Evolutionary conservation across 2,888 invertebrate species (phyloP).

Genomic region (Abrostola tripartita): DNA sequence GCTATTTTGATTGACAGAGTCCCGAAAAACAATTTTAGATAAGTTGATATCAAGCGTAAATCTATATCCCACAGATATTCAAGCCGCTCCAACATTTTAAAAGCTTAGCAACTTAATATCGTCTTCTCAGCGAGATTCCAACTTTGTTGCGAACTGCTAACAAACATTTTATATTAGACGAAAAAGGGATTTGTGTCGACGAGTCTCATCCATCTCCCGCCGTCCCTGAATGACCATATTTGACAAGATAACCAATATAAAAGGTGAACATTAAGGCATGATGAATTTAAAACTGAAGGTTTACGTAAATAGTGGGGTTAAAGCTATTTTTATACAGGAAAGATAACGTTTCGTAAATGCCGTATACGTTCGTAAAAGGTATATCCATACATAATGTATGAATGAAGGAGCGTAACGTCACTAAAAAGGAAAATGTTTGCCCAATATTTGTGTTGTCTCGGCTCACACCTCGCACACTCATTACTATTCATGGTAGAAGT

Average conservation of each 20-base stretch:
- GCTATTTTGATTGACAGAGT: conserved; percentile 5
- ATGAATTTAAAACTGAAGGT: conserved; percentile 20
- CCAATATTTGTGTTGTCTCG: conserved; percentile 47
- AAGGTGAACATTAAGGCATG: conserved; percentile 37
- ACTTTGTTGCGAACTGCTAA: conserved; percentile 45
- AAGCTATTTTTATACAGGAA: conserved; percentile 8
- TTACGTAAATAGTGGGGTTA: background rate
- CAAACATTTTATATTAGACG: conserved; percentile 50
- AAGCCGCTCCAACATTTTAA: conserved; percentile 47
- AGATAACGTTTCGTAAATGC: conserved; percentile 39
- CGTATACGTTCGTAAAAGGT: conserved; percentile 35
- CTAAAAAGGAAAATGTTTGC: conserved; percentile 27
- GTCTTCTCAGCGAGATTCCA: conserved; percentile 35
- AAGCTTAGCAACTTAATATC: conserved; percentile 50
- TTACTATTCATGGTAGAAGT: conserved; percentile 54
- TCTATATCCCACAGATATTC: conserved; percentile 43
- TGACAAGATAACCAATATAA: conserved; percentile 47
- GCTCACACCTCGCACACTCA: conserved; percentile 39
- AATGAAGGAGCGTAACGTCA: conserved; percentile 27
- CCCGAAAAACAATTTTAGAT: conserved; percentile 43
- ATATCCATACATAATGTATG: conserved; percentile 52
- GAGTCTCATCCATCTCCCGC: conserved; percentile 37
- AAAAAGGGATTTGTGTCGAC: conserved; percentile 35
- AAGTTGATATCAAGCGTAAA: conserved; percentile 31
- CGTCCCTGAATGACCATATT: conserved; percentile 27